Evolutionary conservation across 2,797 vertebrate genomes (phyloP).

Genomic region (Danio jaintianensis): DNA sequence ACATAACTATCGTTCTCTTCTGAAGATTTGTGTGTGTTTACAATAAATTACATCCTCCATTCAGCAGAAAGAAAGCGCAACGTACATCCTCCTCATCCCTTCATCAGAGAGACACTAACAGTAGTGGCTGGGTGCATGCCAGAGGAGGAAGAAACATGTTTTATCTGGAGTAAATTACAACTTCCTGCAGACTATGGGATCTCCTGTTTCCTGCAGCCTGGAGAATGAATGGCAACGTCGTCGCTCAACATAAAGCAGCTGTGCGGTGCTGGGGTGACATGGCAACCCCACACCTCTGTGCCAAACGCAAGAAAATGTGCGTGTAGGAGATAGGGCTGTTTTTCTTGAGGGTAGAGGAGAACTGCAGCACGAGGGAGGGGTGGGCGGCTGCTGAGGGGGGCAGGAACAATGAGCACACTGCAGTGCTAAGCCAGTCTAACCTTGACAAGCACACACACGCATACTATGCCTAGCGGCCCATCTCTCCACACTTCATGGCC

Average conservation of each 20-base stretch:
- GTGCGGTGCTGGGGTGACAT: slow-evolving; percentile 41
- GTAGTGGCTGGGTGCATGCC: slow-evolving; percentile 29
- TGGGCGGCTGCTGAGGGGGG: slow-evolving; percentile 43
- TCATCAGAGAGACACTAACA: slow-evolving; percentile 25
- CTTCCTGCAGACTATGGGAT: slow-evolving; percentile 45
- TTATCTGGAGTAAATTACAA: slow-evolving; percentile 51
- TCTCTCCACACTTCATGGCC: slow-evolving; percentile 28
- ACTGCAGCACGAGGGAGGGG: slow-evolving; percentile 69
- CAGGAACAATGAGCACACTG: slow-evolving; percentile 70
- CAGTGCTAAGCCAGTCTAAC: slow-evolving; percentile 65
- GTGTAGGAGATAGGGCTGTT: slow-evolving; percentile 55
- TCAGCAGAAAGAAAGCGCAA: slow-evolving; percentile 1
- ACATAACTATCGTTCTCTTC: not conserved
- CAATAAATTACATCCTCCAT: not conserved
- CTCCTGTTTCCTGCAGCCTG: slow-evolving; percentile 35
- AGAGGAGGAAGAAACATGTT: slow-evolving; percentile 31
- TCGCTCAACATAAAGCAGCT: slow-evolving; percentile 45
- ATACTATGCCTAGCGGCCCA: slow-evolving; percentile 7
- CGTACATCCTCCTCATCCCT: not conserved
- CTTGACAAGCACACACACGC: slow-evolving; percentile 33
- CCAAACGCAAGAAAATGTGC: slow-evolving; percentile 32
- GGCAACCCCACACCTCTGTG: slow-evolving; percentile 55
- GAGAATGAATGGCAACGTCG: slow-evolving; percentile 29
- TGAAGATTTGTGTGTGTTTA: not conserved
- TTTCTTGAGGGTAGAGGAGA: slow-evolving; percentile 65